Evolutionary conservation across 2,888 invertebrate genomes (phyloP), one percentile per base, ranked within the genome.

Genomic region (Thalpophila matura): DNA sequence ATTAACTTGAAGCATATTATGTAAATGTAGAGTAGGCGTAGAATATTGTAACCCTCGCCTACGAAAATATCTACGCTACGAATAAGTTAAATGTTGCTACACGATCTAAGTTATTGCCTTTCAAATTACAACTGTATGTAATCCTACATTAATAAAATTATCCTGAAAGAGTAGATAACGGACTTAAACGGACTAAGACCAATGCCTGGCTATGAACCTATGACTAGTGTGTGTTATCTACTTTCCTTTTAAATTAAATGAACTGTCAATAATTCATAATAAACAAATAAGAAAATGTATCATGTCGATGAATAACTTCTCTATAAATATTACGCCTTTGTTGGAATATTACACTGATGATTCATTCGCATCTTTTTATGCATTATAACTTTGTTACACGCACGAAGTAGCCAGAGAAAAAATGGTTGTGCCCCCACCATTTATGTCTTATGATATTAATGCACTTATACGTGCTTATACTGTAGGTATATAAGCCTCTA

Each of bases 401-500:
- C 55, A 56, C 51, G 55, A 45, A 33, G 40, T 58, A 51, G 24
- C 38, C 38, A n/a, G 51, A 59, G 47, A 58, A 65, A n/a, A 50
- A 59, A 43, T 37, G 35, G 20, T 46, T 38, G 35, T 49, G 38
- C n/a, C 22, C 62, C 64, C 54, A 55, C 45, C 74, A 69, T 75
- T 14, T 14, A 69, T 79, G 68, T 60, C 73, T 80, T 80, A 50
- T 76, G 67, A 86, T 87, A 84, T 85, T 83, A 87, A 87, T 85
- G 81, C 81, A 87, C n/a, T n/a, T n/a, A n/a, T n/a, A n/a, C n/a
- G n/a, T n/a, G n/a, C n/a, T n/a, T n/a, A n/a, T 49, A 14, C 84
- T 45, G 66, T 49, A n/a, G n/a, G n/a, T n/a, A n/a, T n/a, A 20
- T 83, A 84, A 85, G 80, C 82, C 74, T 83, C 79, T 89, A 89